Evolutionary conservation across 2,797 vertebrate species (phyloP).

Genomic region (Balearica regulorum): DNA sequence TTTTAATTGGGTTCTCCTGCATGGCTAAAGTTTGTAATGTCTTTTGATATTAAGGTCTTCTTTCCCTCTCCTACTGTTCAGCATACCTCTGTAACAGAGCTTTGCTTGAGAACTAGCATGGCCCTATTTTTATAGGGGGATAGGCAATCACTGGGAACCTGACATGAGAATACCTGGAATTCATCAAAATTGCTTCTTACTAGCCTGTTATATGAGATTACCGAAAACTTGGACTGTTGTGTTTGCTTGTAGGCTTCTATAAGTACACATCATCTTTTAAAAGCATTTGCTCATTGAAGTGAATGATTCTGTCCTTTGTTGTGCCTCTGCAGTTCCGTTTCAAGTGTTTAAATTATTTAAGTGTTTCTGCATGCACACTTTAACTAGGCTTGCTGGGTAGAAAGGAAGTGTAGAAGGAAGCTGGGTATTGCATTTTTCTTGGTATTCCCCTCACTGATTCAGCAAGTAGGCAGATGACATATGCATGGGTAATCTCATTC

Average conservation of each 20-base stretch:
- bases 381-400: background rate
- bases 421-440: background rate
- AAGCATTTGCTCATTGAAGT: background rate
- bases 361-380: background rate
- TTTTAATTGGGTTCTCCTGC: background rate
- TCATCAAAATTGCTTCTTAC: background rate
- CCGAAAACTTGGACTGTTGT: background rate
- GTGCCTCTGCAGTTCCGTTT: background rate
- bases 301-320: background rate
- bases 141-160: background rate
- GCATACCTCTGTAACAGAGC: background rate
- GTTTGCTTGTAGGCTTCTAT: background rate
- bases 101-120: background rate
- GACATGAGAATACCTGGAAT: background rate
- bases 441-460: background rate
- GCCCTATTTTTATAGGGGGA: background rate
- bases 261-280: background rate
- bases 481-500: background rate
- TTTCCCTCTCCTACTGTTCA: background rate
- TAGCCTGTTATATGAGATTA: background rate
- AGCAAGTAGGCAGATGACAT: background rate
- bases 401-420: background rate
- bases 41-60: background rate
- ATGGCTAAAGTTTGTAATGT: background rate
- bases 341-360: slow-evolving; percentile 24